Percentiles rank a stretch among this genome's conserved stretches.
Evolutionary conservation across 2,113 vertebrate genomes (phyloP).

Genomic region (Xyrauchen texanus): DNA sequence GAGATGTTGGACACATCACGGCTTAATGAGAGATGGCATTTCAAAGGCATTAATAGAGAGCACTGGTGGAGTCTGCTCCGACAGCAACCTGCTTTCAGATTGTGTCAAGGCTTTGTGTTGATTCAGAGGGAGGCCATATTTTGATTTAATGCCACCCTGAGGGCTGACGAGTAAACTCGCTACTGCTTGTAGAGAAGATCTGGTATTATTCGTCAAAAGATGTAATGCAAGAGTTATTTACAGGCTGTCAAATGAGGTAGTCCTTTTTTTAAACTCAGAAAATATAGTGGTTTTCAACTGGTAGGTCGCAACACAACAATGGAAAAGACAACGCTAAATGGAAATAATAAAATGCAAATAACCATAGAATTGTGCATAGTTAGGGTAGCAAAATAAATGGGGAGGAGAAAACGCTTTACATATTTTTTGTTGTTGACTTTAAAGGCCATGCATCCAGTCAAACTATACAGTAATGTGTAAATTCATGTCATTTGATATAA

Average conservation of each 20-base stretch:
- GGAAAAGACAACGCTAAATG: neutral
- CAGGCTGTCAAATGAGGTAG: neutral
- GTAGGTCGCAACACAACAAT: neutral
- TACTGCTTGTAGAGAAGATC: conserved; percentile 11
- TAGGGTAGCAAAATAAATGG: no score
- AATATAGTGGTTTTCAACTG: no score
- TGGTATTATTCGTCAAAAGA: neutral
- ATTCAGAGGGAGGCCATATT: conserved; percentile 48
- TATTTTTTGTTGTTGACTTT: no score
- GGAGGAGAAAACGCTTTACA: no score
- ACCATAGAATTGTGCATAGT: neutral
- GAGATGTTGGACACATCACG: conserved; percentile 41
- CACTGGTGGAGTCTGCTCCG: conserved; percentile 50
- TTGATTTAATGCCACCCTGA: conserved; percentile 52
- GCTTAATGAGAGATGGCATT: conserved; percentile 69
- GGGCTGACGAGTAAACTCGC: conserved; percentile 19
- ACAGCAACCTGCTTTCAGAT: conserved; percentile 50
- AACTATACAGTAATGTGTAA: no score
- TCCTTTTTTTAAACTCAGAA: no score
- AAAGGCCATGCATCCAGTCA: no score
- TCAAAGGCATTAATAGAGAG: conserved; percentile 71
- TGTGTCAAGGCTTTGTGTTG: conserved; percentile 48
- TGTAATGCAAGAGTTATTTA: conserved; percentile 44
- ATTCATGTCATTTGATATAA: no score
- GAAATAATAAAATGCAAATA: neutral